A percentile compares a stretch with the other conserved stretches of the same genome.
Conservation (phyloP, 2,888 invertebrate species). For the Horisme vitalbata region DNA sequence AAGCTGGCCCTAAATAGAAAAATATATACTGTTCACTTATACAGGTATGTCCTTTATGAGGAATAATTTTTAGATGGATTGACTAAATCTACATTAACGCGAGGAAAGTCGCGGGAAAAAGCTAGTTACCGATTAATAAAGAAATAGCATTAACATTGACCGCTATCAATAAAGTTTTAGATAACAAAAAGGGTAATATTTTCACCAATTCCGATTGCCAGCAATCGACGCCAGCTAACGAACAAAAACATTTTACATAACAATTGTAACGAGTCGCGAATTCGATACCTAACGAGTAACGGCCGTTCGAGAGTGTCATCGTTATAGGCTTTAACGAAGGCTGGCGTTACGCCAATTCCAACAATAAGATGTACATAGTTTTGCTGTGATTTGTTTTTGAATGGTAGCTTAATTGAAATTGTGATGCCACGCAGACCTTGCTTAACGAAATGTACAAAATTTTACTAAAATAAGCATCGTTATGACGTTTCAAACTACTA, state of each 20-base stretch:
- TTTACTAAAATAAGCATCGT: too few species aligned
- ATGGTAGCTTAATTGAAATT: slow-evolving; percentile 15
- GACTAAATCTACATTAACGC: too few species aligned
- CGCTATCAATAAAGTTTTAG: slow-evolving; percentile 5
- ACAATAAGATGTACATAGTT: slow-evolving; percentile 27
- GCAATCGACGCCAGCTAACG: slow-evolving; percentile 25
- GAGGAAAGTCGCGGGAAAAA: too few species aligned
- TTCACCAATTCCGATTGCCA: slow-evolving; percentile 15
- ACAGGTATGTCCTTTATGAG: too few species aligned
- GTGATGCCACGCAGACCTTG: slow-evolving; percentile 14
- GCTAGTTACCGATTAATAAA: too few species aligned
- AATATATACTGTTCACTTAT: too few species aligned
- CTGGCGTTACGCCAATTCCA: slow-evolving; percentile 32
- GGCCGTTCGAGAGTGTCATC: slow-evolving; percentile 23
- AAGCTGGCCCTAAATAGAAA: too few species aligned
- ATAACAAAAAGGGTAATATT: slow-evolving; percentile 10
- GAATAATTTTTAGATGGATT: too few species aligned
- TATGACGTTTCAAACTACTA: too few species aligned
- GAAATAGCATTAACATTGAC: too few species aligned
- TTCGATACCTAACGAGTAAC: slow-evolving; percentile 24
- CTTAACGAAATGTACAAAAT: too few species aligned
- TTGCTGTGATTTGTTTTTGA: slow-evolving; percentile 22
- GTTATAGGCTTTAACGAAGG: slow-evolving; percentile 34
- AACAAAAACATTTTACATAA: slow-evolving; percentile 29
- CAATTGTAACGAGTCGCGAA: slow-evolving; percentile 15